Base-by-base conservation (phyloP, 2,888 invertebrate species). In the Cybosia mesomella region DNA sequence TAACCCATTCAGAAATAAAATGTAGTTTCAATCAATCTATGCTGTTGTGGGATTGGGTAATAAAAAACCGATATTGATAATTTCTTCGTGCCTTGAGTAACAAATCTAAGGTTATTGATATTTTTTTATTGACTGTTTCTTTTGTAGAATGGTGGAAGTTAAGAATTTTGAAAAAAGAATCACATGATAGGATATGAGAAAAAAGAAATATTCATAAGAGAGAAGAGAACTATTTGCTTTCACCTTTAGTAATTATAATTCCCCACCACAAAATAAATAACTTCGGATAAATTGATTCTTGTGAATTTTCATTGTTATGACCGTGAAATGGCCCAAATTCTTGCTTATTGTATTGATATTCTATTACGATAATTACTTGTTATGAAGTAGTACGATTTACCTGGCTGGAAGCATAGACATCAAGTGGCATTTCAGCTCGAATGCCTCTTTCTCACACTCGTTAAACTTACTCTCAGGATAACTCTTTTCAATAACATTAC, bases 401-500 rank as follows among this genome's bases (percentile, higher is more conserved):
- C 94, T 94, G 83, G 91, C 90, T 77, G 95, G 95, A 72, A 95
- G 88, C 83, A 90, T 87, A 54, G 87, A 83, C 88, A 90, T 90
- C 66, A 95, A 78, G 66, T 91, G 86, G 74, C 85, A 83, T 83
- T 92, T 93, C 67, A 95, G 85, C 55, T 82, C 79, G 76, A 87
- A 83, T 65, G 91, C 89, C 79, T 89, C 87, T 67, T 83, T 84
- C 75, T 93, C 92, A 85, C 89, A 91, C 73, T 92, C 90, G 67
- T 85, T 79, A 78, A 85, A 89, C 72, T 91, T 87, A 80, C 86
- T 88, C 76, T 93, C 93, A 8, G 91, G 87, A 83, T 88, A 90
- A 82, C 82, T 88, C 78, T 89, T 92, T 86, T 93, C 93, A 73
- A 95, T 93, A 77, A 85, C 82, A 86, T 90, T 90, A 87, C 93